Evolutionary conservation across 2,113 vertebrate species (phyloP).

Genomic region (Lates calcarifer): DNA sequence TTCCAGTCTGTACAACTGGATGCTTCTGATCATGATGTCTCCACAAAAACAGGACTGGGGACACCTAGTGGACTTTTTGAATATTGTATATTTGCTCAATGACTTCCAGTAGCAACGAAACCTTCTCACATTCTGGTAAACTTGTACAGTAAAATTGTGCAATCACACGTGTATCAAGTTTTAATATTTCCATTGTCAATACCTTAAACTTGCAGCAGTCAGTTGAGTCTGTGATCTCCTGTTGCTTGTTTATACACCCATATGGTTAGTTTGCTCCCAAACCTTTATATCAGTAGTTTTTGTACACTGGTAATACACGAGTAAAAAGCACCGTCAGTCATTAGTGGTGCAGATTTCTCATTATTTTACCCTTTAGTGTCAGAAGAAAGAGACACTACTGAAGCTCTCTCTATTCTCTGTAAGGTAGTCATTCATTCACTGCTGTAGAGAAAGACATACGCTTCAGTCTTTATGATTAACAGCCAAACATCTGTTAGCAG

Average conservation of each 20-base stretch:
- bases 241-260: slow-evolving; percentile 13
- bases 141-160: not conserved
- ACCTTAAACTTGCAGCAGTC: not conserved
- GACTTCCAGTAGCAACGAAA: slow-evolving; percentile 7
- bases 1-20: slow-evolving; percentile 31
- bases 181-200: slow-evolving; percentile 3
- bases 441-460: slow-evolving; percentile 36
- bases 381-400: slow-evolving; percentile 40
- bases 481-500: slow-evolving; percentile 60
- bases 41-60: slow-evolving; percentile 75
- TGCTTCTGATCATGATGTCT: slow-evolving; percentile 1
- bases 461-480: slow-evolving; percentile 55
- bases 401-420: slow-evolving; percentile 45
- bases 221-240: not conserved
- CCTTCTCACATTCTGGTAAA: slow-evolving; percentile 3
- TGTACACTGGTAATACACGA: slow-evolving; percentile 23
- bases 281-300: slow-evolving; percentile 10
- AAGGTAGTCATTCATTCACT: slow-evolving; percentile 51
- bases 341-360: slow-evolving; percentile 50
- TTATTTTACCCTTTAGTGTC: slow-evolving; percentile 46
- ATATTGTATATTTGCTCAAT: slow-evolving; percentile 40
- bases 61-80: slow-evolving; percentile 81
- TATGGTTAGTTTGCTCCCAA: slow-evolving; percentile 20
- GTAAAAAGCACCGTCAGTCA: slow-evolving; percentile 49
- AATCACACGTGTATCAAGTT: slow-evolving; percentile 5